phyloP scores from a whole-genome alignment of 2,888 invertebrate species.

The Seira ritae region DNA sequence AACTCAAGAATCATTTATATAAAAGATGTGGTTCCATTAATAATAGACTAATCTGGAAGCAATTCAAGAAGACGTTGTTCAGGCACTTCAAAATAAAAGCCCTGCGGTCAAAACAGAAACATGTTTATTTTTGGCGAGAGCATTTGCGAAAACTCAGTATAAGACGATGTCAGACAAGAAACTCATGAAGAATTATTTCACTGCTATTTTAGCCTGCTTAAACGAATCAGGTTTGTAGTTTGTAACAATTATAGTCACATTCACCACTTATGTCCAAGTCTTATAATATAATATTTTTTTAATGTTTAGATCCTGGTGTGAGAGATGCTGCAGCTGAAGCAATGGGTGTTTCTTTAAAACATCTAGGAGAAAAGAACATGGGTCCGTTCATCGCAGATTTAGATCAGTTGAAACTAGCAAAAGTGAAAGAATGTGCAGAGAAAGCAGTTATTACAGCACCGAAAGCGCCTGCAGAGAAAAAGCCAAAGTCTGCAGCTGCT shows the following conservation, averaged over 20 bases:
- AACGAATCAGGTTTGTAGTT: conserved; percentile 82
- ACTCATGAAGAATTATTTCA: conserved; percentile 87
- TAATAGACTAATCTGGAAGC: conserved; percentile 86
- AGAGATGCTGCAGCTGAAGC: conserved; percentile 95
- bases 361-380: conserved; percentile 94
- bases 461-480: conserved; percentile 77
- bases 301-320: conserved; percentile 92
- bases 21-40: conserved; percentile 73
- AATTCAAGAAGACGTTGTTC: conserved; percentile 89
- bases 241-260: not conserved
- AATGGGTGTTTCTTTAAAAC: conserved; percentile 93
- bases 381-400: conserved; percentile 90
- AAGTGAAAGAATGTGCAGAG: conserved; percentile 95
- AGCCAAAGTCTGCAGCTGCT: conserved; percentile 74
- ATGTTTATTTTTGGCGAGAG: conserved; percentile 88
- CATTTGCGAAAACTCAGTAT: conserved; percentile 85
- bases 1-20: not conserved
- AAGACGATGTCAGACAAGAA: conserved; percentile 89
- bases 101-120: conserved; percentile 93
- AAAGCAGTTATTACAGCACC: conserved; percentile 89
- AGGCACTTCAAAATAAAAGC: conserved; percentile 93
- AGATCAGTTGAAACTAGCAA: conserved; percentile 93
- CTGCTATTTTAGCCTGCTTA: conserved; percentile 85
- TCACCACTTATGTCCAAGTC: too few relatives aligned
- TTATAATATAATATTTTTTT: too few relatives aligned